Evolutionary conservation across 1,140 invertebrate species (phyloP), one percentile per base, ranked within the genome.

Genomic region (Danaus plexippus): DNA sequence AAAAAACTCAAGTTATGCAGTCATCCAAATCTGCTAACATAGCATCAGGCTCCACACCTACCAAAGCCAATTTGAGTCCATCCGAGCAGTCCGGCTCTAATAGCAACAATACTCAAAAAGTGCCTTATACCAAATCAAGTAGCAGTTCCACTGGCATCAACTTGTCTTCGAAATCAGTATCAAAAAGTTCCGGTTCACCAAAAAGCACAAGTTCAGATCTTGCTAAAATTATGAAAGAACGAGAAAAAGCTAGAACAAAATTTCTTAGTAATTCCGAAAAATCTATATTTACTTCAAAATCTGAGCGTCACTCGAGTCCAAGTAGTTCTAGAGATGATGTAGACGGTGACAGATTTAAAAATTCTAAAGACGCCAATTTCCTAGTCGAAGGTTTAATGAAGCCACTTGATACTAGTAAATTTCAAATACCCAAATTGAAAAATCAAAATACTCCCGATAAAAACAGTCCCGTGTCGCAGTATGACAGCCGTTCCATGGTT

Each of bases 371-470:
- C 54, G 86, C 89, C 1, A 89, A 84, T 58, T 87, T 91, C 54
- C 85, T 91, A 41, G 91, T 94, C 61, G 93, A 94, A 70, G 92
- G 92, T 11, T 80, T 94, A 11, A 93, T 93, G 46, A 95, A 94
- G 66, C 91, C 93, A 12, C 76, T 95, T 9, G 93, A 95, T 71
- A 94, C 93, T 1, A 87, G 86, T 57, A 95, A 94, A 71, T 95
- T 95, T 87, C 94, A 95, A 87, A 95, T 95, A 70, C 94, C 94
- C 0, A 95, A 95, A 82, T 73, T 95, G 51, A 85, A 85, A 69
- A 87, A 82, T 49, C 81, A 85, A 69, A 82, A 70, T 15, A 77
- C 81, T 32, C 74, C 80, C n/a, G 84, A 87, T 56, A 87, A 87
- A 59, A 85, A 75, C 47, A 83, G 69, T 55, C 75, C 80, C 10